These are phyloP conservation scores for Enteromius anoplus DNA, from an alignment of 2,797 vertebrate species.

Conservation along the genomic window DNA sequence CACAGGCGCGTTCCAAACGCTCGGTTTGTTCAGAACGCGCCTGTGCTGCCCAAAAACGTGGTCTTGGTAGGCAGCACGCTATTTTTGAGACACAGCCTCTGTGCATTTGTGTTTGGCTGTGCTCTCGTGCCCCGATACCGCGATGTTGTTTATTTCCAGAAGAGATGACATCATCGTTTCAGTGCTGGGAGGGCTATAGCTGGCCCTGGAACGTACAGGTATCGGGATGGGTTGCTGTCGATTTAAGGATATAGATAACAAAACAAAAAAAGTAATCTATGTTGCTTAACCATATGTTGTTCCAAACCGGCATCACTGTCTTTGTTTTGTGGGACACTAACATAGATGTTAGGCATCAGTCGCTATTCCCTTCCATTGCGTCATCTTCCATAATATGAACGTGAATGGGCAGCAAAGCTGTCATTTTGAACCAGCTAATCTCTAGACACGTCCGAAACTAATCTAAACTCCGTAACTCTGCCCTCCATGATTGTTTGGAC, in stretches of 20 bases:
- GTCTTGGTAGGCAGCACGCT: background rate
- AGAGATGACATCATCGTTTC: slow-evolving; percentile 51
- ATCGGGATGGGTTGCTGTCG: background rate
- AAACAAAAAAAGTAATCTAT: background rate
- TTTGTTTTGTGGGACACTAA: background rate
- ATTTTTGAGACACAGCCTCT: background rate
- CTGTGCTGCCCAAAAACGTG: background rate
- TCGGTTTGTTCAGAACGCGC: background rate
- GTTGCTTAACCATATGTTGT: background rate
- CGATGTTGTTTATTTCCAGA: slow-evolving; percentile 37
- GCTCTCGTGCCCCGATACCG: slow-evolving; percentile 11
- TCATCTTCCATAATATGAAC: background rate
- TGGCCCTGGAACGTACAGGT: background rate
- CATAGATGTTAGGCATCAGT: background rate
- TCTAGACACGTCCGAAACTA: too few relatives aligned
- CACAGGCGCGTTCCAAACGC: background rate
- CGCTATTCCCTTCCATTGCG: background rate
- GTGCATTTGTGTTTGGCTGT: background rate
- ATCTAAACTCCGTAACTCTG: too few relatives aligned
- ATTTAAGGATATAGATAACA: background rate
- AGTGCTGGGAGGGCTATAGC: background rate
- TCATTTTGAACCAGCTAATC: background rate
- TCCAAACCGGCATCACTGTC: background rate
- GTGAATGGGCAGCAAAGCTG: background rate
- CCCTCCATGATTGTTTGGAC: too few relatives aligned